Conservation (phyloP, 92 coral and sea anemone genomes). For the Umimayanthus kanabou region DNA sequence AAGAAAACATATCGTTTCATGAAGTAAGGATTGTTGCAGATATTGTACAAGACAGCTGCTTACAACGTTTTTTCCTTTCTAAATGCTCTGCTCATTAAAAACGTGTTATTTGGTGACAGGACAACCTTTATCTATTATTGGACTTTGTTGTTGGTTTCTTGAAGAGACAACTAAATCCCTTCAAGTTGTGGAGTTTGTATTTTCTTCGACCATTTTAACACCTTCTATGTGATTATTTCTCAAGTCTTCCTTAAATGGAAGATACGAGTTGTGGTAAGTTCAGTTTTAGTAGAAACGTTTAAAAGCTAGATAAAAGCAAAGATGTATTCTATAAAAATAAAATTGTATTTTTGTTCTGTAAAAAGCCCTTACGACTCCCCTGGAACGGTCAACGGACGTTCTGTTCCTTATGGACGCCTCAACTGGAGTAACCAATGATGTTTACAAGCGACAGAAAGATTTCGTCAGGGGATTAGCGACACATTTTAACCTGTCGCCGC, state of each 20-base stretch:
- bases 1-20: too few relatives aligned
- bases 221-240: neutral
- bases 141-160: neutral
- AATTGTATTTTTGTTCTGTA: neutral
- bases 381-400: slow-evolving; percentile 62
- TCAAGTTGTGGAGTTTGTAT: too few relatives aligned
- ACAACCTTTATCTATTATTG: neutral
- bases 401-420: slow-evolving; percentile 85
- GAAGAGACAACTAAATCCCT: neutral
- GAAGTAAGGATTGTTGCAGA: too few relatives aligned
- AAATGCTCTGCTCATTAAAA: too few relatives aligned
- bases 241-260: neutral
- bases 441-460: slow-evolving; percentile 71
- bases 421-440: slow-evolving; percentile 51
- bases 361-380: slow-evolving; percentile 41
- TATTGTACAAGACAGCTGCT: too few relatives aligned
- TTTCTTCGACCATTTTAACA: neutral
- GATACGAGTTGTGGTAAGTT: neutral
- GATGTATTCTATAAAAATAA: neutral
- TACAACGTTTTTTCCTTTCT: too few relatives aligned
- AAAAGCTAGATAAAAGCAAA: neutral
- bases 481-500: slow-evolving; percentile 52
- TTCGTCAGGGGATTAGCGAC: slow-evolving; percentile 66
- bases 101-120: too few relatives aligned
- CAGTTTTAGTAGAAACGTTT: neutral